Percentiles rank a stretch among this genome's conserved stretches.
Evolutionary conservation across 2,113 vertebrate species (phyloP).

Genomic region (Ibidorhyncha struthersii): DNA sequence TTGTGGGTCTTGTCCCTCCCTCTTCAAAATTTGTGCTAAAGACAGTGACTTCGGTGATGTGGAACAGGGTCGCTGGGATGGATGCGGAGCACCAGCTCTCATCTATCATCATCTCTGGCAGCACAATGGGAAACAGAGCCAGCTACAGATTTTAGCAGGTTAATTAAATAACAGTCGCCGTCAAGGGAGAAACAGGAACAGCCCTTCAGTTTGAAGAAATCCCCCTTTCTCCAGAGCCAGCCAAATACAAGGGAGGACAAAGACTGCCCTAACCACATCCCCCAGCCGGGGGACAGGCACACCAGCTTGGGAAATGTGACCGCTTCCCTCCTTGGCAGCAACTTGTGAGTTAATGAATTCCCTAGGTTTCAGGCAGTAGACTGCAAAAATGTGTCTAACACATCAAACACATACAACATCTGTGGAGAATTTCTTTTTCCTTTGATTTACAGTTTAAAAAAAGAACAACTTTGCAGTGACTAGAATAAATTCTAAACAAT

Average conservation of each 20-base stretch:
- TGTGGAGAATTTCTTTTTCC: constrained; percentile 40
- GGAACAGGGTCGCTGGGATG: neutral
- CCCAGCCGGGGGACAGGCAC: neutral
- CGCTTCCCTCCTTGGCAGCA: neutral
- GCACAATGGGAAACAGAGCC: neutral
- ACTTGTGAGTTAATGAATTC: constrained; percentile 51
- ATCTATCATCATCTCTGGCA: neutral
- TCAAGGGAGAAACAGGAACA: neutral
- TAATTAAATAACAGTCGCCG: neutral
- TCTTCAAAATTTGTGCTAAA: neutral
- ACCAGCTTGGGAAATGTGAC: neutral
- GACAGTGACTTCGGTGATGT: neutral
- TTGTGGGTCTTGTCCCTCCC: neutral
- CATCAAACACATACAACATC: constrained; percentile 52
- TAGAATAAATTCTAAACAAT: constrained; percentile 41
- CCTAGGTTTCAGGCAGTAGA: constrained; percentile 33
- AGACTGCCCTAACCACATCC: neutral
- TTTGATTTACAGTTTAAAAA: constrained; percentile 55
- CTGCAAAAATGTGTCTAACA: constrained; percentile 50
- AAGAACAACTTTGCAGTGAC: constrained; percentile 10
- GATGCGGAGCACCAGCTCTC: neutral
- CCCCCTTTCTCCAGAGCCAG: neutral
- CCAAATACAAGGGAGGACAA: neutral
- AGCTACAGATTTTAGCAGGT: neutral
- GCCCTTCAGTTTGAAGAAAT: neutral